Evolutionary conservation across 2,113 vertebrate genomes (phyloP), one percentile per base, ranked within the genome.

Genomic region (Lates calcarifer): DNA sequence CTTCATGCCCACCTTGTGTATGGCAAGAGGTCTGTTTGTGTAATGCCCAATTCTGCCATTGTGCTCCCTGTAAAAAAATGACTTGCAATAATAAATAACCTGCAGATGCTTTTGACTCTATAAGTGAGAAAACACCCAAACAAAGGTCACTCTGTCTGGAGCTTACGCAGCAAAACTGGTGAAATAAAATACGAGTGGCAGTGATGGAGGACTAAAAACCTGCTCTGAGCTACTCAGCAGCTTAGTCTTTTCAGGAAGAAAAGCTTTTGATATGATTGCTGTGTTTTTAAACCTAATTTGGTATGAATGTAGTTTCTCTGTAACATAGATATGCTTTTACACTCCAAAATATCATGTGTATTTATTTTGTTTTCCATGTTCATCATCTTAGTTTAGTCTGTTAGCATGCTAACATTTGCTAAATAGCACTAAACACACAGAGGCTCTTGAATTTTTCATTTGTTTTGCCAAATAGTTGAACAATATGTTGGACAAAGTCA

Each of bases 101-200:
- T 73, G 51, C 60, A 7, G 75, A 70, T 76, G 53, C 74, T 77
- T 45, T 66, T 79, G 72, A 60, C 33, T 55, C 60, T 62, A 45
- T 76, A 67, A 60, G 65, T 0, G 18, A 82, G 39, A 77, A 82
- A 87, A 88, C 77, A 66, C 35, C 45, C 49, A 77, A 77, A 78
- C 64, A 84, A 89, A 91, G 83, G 81, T 86, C 88, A 72, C 55
- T 39, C n/a, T 62, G 45, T 78, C 69, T 84, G 79, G 77, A 69
- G 63, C 73, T 63, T 60, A 72, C 13, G 3, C 76, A 85, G 82
- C 61, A 73, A 76, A 87, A 76, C 61, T 57, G 55, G 37, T 37
- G 45, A 74, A 39, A 67, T 70, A 62, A 83, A 79, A 55, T 41
- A 62, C 57, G 64, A 86, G 29, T 68, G 76, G 72, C 84, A 83